Conservation (phyloP, 1,140 invertebrate genomes). For the Acyrthosiphon pisum region DNA sequence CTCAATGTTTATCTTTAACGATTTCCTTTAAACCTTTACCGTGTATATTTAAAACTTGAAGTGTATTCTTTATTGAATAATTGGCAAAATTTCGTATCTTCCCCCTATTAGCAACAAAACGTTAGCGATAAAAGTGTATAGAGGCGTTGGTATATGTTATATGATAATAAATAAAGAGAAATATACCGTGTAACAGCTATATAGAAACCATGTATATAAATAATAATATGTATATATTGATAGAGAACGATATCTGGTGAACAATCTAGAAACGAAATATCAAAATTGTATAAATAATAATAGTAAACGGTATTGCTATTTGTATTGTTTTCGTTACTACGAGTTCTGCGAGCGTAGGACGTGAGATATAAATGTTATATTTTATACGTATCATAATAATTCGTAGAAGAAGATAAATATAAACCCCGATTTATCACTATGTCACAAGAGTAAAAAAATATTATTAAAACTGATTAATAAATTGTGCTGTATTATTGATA, state of each 20-base stretch:
- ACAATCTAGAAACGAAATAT: constrained; percentile 4
- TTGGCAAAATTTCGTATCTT: background rate
- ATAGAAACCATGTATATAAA: background rate
- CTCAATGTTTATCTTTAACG: constrained; percentile 16
- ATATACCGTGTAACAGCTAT: background rate
- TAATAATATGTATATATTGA: background rate
- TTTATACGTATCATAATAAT: background rate
- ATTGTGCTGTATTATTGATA: background rate
- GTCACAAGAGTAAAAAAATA: background rate
- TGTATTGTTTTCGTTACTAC: background rate
- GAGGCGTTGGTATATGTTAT: background rate
- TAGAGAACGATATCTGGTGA: background rate
- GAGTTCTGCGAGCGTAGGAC: background rate
- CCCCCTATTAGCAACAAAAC: background rate
- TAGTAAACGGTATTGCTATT: background rate
- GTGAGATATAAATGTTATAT: background rate
- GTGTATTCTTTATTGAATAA: constrained; percentile 31
- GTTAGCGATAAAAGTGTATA: background rate
- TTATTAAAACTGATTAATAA: background rate
- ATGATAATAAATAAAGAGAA: background rate
- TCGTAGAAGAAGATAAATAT: background rate
- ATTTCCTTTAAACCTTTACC: background rate
- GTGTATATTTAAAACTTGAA: background rate
- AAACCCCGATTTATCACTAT: background rate
- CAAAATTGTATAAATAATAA: background rate